Evolutionary conservation across 2,113 vertebrate species (phyloP).

Genomic region (Salminus brasiliensis): DNA sequence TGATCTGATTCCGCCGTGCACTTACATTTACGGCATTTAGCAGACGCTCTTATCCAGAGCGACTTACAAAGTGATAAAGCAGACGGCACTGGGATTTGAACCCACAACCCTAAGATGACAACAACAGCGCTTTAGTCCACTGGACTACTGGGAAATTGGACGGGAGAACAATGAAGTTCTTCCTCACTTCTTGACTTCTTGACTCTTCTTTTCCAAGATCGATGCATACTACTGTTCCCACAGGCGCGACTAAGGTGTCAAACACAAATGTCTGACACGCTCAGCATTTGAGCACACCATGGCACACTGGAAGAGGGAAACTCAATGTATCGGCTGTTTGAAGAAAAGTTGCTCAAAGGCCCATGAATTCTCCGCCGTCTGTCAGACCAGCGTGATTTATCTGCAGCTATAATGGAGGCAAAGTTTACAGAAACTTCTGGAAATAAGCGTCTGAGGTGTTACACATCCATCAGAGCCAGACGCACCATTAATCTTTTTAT

Average conservation of each 20-base stretch:
- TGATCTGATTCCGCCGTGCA: too few species aligned
- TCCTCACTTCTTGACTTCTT: neutral
- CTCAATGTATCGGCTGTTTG: conserved; percentile 12
- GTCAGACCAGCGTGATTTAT: conserved; percentile 10
- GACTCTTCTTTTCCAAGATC: conserved; percentile 22
- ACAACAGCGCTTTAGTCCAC: too few species aligned
- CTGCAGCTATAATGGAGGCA: conserved; percentile 26
- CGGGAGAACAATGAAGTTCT: neutral
- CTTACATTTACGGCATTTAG: too few species aligned
- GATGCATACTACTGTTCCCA: conserved; percentile 3
- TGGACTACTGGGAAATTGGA: neutral
- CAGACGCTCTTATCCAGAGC: too few species aligned
- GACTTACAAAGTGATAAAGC: too few species aligned
- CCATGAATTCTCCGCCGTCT: neutral
- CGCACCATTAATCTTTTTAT: conserved; percentile 17
- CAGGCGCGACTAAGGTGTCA: conserved; percentile 26
- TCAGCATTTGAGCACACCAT: neutral
- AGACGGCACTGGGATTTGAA: too few species aligned
- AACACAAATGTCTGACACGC: conserved; percentile 17
- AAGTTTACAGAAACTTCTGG: conserved; percentile 24
- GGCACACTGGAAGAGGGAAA: conserved; percentile 9
- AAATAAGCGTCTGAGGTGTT: conserved; percentile 14
- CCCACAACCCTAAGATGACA: too few species aligned
- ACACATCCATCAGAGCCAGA: conserved; percentile 10
- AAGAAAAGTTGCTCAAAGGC: conserved; percentile 31